These are phyloP conservation scores for Eretmochelys imbricata DNA, from an alignment of 2,113 vertebrate genomes.

Conservation along the genomic window DNA sequence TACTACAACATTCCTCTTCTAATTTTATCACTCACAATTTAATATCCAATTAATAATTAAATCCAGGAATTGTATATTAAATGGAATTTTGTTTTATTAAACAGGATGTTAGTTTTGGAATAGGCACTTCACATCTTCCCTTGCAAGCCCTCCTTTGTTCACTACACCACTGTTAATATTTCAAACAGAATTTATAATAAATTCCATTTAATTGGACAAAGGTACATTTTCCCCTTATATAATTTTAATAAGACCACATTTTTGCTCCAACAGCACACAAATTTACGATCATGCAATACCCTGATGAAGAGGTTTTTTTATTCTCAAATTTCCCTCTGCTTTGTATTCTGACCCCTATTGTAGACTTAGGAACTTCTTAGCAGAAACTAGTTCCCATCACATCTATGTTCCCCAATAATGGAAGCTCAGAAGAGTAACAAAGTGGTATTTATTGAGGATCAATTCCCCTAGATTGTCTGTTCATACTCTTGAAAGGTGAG, in stretches of 20 bases:
- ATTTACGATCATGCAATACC: not conserved
- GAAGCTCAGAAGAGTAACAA: not conserved
- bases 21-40: not conserved
- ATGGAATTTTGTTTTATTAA: not conserved
- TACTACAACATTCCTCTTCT: not conserved
- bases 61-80: not conserved
- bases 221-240: not conserved
- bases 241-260: not conserved
- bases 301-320: not conserved
- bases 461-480: conserved; percentile 21
- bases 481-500: conserved; percentile 22
- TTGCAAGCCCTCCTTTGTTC: not conserved
- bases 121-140: not conserved
- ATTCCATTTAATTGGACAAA: not conserved
- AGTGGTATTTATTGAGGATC: conserved; percentile 7
- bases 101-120: not conserved
- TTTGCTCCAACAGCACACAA: not conserved
- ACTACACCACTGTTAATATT: not conserved
- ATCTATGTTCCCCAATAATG: not conserved
- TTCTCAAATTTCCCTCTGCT: not conserved
- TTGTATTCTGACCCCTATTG: not conserved
- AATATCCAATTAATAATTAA: not conserved
- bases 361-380: not conserved
- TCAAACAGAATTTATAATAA: not conserved
- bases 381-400: not conserved